Conservation (phyloP, 1,140 invertebrate species). For the Bradynema listronoti region DNA sequence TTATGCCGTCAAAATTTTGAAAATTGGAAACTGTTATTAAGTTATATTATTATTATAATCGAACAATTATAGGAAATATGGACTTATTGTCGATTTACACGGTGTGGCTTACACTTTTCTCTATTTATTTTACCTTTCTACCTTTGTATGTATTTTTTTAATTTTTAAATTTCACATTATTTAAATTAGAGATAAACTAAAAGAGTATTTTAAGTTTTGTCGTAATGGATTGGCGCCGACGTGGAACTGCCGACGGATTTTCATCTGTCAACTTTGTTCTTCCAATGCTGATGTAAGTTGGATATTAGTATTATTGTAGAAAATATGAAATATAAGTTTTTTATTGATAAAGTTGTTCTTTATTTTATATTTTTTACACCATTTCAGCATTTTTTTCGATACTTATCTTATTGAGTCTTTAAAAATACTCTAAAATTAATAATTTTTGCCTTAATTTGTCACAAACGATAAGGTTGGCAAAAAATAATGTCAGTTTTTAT, state of each 20-base stretch:
- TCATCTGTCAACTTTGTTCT: constrained; percentile 52
- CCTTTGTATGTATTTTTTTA: constrained; percentile 24
- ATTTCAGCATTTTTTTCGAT: not conserved
- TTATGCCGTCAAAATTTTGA: no score
- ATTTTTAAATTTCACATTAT: not conserved
- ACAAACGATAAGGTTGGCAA: not conserved
- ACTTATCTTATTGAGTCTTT: not conserved
- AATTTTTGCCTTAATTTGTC: not conserved
- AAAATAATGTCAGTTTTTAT: no score
- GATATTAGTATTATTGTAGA: constrained; percentile 1
- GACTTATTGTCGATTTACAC: constrained; percentile 43
- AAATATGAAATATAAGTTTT: constrained; percentile 15
- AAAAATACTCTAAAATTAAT: not conserved
- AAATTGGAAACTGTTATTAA: no score
- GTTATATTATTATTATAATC: no score
- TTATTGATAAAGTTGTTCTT: no score
- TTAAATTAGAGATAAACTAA: constrained; percentile 3
- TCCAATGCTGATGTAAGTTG: constrained; percentile 33
- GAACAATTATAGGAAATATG: no score
- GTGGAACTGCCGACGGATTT: constrained; percentile 52
- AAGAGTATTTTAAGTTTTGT: constrained; percentile 10
- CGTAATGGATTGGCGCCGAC: constrained; percentile 31
- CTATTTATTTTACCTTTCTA: constrained; percentile 46
- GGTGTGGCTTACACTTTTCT: constrained; percentile 46
- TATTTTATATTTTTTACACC: not conserved